These are phyloP conservation scores for Patella ulyssiponensis DNA, from an alignment of 2,888 invertebrate species.

Conservation along the genomic window DNA sequence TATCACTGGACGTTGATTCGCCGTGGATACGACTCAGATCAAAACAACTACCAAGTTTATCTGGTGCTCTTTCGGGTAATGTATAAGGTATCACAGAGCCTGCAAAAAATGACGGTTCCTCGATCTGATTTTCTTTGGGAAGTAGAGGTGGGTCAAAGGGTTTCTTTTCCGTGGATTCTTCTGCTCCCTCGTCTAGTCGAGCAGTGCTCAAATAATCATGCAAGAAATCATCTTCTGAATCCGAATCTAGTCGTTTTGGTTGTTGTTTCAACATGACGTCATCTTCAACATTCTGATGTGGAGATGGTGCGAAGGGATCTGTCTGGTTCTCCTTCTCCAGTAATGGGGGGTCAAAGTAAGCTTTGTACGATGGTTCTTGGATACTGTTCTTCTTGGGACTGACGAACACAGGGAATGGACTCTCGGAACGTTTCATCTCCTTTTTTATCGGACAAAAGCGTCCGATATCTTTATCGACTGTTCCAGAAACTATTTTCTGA, in stretches of 20 bases:
- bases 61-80: constrained; percentile 43
- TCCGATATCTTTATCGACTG: constrained; percentile 42
- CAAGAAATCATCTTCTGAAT: neutral
- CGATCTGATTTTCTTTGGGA: constrained; percentile 13
- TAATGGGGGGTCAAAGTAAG: constrained; percentile 60
- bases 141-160: neutral
- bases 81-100: constrained; percentile 36
- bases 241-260: neutral
- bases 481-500: constrained; percentile 53
- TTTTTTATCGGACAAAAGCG: constrained; percentile 11
- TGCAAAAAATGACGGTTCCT: constrained; percentile 42
- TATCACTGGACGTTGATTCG: neutral
- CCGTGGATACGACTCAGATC: neutral
- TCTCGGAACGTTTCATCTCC: constrained; percentile 16
- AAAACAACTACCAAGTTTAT: constrained; percentile 26
- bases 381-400: constrained; percentile 56
- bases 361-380: constrained; percentile 46
- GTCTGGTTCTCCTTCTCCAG: constrained; percentile 52
- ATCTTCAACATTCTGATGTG: neutral
- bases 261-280: neutral
- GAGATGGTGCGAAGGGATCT: constrained; percentile 20
- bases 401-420: constrained; percentile 55
- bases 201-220: neutral
- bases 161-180: neutral
- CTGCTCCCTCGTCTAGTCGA: neutral